Evolutionary conservation across 2,113 vertebrate genomes (phyloP).

Genomic region (Regulus satrapa): DNA sequence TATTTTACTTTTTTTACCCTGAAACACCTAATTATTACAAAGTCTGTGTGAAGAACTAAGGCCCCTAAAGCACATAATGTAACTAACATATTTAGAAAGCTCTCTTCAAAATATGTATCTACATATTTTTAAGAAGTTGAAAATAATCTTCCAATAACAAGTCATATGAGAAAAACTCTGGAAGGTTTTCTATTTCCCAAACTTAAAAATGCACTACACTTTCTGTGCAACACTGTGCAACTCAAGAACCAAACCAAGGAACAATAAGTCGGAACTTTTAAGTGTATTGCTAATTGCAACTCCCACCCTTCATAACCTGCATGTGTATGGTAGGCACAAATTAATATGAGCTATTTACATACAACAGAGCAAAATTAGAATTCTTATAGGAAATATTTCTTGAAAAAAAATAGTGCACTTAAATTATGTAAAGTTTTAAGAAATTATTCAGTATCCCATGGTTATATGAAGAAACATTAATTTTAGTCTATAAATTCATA

Average conservation of each 20-base stretch:
- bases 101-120: background rate
- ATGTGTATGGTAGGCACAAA: slow-evolving; percentile 14
- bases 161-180: background rate
- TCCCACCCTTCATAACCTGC: background rate
- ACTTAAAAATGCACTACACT: background rate
- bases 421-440: background rate
- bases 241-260: background rate
- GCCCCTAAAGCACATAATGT: background rate
- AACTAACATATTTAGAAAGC: background rate
- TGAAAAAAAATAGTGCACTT: slow-evolving; percentile 16
- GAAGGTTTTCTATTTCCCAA: background rate
- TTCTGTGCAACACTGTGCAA: background rate
- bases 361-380: background rate
- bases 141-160: slow-evolving; percentile 9
- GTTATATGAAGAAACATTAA: background rate
- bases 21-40: background rate
- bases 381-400: background rate
- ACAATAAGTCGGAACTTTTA: background rate
- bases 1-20: background rate
- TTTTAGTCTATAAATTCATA: background rate
- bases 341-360: slow-evolving; percentile 20
- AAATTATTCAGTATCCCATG: background rate
- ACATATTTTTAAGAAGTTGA: background rate
- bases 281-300: background rate
- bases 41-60: background rate